Conservation (phyloP, 37 sponge, comb jelly and placozoan genomes). For the Hexactinellida sp. region DNA sequence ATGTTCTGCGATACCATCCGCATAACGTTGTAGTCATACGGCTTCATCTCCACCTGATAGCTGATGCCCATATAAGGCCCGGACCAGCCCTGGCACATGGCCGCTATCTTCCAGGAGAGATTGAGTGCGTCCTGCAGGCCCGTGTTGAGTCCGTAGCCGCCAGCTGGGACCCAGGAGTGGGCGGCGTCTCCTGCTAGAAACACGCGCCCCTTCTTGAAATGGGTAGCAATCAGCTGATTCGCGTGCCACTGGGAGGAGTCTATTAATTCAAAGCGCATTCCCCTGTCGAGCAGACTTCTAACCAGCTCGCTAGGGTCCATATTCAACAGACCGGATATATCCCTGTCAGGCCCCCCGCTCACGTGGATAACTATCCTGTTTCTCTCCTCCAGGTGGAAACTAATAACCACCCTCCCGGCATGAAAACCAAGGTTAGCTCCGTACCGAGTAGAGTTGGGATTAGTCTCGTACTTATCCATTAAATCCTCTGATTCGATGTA, state of each 20-base stretch:
- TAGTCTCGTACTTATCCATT: not conserved
- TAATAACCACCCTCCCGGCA: not conserved
- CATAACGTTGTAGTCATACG: not conserved
- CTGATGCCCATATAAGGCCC: conserved; percentile 45
- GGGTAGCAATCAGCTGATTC: conserved; percentile 36
- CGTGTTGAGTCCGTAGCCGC: conserved; percentile 64
- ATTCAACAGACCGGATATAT: not conserved
- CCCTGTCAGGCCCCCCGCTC: not conserved
- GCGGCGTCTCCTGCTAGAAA: conserved; percentile 63
- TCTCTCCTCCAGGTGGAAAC: not conserved
- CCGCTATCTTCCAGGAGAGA: conserved; percentile 63
- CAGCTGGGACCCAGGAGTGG: conserved; percentile 66
- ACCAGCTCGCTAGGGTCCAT: not conserved
- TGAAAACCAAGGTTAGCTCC: not conserved
- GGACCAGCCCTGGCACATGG: conserved; percentile 46
- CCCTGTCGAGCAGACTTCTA: not conserved
- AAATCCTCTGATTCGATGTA: conserved; percentile 37
- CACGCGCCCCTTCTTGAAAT: conserved; percentile 42
- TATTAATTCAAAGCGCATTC: conserved; percentile 21
- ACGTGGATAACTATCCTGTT: not conserved
- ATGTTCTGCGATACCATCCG: not conserved
- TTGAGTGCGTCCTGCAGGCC: conserved; percentile 47
- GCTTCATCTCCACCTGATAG: conserved; percentile 32
- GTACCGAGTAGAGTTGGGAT: not conserved
- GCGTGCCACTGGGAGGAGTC: conserved; percentile 35